Percentiles rank a stretch among this genome's conserved stretches.
Conservation (phyloP, 2,797 vertebrate species). For the Lerista edwardsae region DNA sequence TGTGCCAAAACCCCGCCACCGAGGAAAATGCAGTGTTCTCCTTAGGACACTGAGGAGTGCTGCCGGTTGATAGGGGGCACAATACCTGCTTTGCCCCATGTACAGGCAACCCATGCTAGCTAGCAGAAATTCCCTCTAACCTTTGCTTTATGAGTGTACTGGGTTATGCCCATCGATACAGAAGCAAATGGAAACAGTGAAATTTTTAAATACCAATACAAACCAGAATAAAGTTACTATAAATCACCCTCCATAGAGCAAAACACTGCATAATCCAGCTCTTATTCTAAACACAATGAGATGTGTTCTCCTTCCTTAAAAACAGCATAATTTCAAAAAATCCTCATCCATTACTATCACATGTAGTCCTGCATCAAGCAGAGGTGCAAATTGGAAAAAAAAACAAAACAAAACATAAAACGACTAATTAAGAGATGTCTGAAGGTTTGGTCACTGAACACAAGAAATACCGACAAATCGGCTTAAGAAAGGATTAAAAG, state of each 20-base stretch:
- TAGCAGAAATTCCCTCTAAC: not conserved
- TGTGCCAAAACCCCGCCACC: no score
- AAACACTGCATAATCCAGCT: not conserved
- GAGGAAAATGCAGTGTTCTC: no score
- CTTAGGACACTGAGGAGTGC: no score
- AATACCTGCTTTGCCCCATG: no score
- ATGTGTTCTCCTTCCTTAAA: conserved; percentile 29
- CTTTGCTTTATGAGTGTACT: not conserved
- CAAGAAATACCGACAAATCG: conserved; percentile 3
- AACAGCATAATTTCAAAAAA: conserved; percentile 34
- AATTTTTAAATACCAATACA: not conserved
- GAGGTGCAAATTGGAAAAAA: conserved; percentile 51
- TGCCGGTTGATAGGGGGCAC: no score
- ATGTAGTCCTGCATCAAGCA: conserved; percentile 32
- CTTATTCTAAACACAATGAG: not conserved
- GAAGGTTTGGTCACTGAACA: conserved; percentile 31
- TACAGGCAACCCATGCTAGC: no score
- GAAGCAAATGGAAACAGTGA: not conserved
- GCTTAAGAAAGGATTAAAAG: conserved; percentile 5
- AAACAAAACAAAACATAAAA: conserved; percentile 42
- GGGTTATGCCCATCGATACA: not conserved
- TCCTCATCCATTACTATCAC: not conserved
- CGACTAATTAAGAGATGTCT: conserved; percentile 58
- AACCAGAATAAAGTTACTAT: not conserved
- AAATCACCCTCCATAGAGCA: not conserved